Evolutionary conservation across 2,888 invertebrate species (phyloP), one percentile per base, ranked within the genome.

Genomic region (Philaethria dido): DNA sequence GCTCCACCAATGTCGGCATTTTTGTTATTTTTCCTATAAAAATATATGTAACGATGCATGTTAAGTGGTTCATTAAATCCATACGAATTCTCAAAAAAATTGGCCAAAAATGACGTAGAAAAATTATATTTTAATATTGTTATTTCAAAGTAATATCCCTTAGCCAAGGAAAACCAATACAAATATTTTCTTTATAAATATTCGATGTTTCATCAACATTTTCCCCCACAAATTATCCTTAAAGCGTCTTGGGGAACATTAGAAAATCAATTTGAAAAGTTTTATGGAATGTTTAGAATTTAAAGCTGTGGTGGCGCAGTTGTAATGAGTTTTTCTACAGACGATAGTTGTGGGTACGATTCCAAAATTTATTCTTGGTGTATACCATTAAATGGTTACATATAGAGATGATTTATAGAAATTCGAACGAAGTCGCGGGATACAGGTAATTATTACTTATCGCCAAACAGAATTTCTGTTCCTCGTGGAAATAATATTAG

Each of bases 111-210:
- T 39, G 6, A 16, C 18, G 14, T 2, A 5, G 16, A 42, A n/a
- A 20, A 22, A n/a, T 0, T 55, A 22, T 55, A n/a, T 36, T 39
- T n/a, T 57, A 39, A 42, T 57, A 42, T 57, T 57, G n/a, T 22
- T 57, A 57, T 57, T 57, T 42, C 42, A 55, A 36, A 36, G 6
- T n/a, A 57, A 42, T 22, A 42, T 57, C 20, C 20, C 9, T 57
- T 11, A 42, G 42, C 39, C 25, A 13, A 25, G n/a, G 22, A 57
- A 57, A 57, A 57, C 57, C 57, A 25, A 42, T 57, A 57, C 57
- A 16, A 57, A 42, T n/a, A 57, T 25, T 57, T 42, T 42, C 25
- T 57, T 42, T 25, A 42, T 42, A 57, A 57, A 57, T 42, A 42
- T 57, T 57, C 25, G 42, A 42, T 42, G 42, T 42, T n/a, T 25